Base-by-base conservation (phyloP, 2,113 vertebrate genomes). In the Macrotus californicus region DNA sequence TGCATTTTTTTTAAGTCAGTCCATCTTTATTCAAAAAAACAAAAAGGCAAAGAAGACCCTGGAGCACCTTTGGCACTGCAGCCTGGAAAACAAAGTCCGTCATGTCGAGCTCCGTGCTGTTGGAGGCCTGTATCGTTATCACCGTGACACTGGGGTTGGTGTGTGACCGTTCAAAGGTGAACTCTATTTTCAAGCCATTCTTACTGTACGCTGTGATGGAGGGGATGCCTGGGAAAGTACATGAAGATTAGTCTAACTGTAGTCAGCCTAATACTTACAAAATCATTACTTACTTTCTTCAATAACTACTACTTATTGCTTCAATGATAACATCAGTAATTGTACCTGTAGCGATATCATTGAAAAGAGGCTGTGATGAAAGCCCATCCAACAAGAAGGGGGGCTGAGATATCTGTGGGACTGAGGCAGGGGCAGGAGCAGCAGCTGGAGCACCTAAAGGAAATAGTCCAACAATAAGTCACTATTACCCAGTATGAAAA, bases 81-180 rank as follows among this genome's bases (percentile, higher is more conserved):
- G 99, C 99, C 98, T 99, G 99, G 98, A 99, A 99, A 98, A 99
- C 99, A 98, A 99, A 99, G 83, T 99, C 99, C 43, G 99, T 99
- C 99, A 99, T 99, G 69, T 99, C 99, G 96, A 98, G 98, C 85
- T 99, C 99, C 80, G 99, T 99, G 94, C 99, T 98, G 98, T 99
- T 99, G 96, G 99, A 99, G 97, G 99, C 99, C 93, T 99, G 99
- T 98, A 99, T 99, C 81, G 99, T 99, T 97, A 99, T 99, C 98
- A 99, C 99, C 24, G 99, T 99, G 96, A 99, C 97, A 77, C 99
- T 99, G 80, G 99, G 99, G 96, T 99, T 99, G 87, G 99, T 99
- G 97, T 99, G 99, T 59, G 99, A 99, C 96, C 99, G 99, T 98
- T 99, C 99, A 97, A 99, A 99, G 54, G 99, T 99, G 98, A 99